Conservation (phyloP, 2,888 invertebrate species). For the Drosophila stalkeri region DNA sequence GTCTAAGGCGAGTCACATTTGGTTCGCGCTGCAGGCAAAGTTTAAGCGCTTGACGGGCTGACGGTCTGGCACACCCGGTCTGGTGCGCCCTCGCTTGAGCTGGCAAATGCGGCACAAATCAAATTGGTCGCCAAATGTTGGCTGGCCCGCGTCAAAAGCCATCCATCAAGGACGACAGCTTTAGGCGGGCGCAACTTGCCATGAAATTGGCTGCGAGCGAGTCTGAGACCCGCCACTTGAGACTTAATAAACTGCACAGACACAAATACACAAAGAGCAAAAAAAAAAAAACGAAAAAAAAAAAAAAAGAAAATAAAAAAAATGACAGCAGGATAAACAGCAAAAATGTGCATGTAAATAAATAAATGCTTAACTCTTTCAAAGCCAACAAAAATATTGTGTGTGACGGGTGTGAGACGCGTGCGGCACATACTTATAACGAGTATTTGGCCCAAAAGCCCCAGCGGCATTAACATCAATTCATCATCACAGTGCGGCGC, state of each 20-base stretch:
- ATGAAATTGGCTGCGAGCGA: conserved; percentile 74
- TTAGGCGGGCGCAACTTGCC: conserved; percentile 70
- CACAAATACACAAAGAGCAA: conserved; percentile 9
- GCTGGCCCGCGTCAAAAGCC: conserved; percentile 66
- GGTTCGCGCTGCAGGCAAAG: conserved; percentile 32
- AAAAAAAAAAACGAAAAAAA: not conserved
- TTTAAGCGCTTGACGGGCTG: not conserved
- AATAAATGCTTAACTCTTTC: conserved; percentile 78
- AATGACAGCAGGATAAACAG: conserved; percentile 44
- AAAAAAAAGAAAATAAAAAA: conserved; percentile 5
- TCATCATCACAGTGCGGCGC: conserved; percentile 71
- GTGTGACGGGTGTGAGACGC: conserved; percentile 11
- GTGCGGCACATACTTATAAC: conserved; percentile 25
- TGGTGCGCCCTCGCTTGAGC: conserved; percentile 1
- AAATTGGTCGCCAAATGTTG: conserved; percentile 74
- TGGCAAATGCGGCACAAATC: conserved; percentile 59
- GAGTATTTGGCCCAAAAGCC: conserved; percentile 64
- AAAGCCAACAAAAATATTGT: conserved; percentile 51
- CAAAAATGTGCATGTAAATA: conserved; percentile 70
- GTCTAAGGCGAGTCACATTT: conserved; percentile 21
- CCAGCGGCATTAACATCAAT: conserved; percentile 76
- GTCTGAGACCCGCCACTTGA: conserved; percentile 63
- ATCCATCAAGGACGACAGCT: conserved; percentile 73
- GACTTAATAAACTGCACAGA: conserved; percentile 73
- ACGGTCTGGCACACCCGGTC: not conserved